Percentiles rank a stretch among this genome's conserved stretches.
Evolutionary conservation across 1,140 invertebrate genomes (phyloP).

Genomic region (Dinothrombium tinctorium): DNA sequence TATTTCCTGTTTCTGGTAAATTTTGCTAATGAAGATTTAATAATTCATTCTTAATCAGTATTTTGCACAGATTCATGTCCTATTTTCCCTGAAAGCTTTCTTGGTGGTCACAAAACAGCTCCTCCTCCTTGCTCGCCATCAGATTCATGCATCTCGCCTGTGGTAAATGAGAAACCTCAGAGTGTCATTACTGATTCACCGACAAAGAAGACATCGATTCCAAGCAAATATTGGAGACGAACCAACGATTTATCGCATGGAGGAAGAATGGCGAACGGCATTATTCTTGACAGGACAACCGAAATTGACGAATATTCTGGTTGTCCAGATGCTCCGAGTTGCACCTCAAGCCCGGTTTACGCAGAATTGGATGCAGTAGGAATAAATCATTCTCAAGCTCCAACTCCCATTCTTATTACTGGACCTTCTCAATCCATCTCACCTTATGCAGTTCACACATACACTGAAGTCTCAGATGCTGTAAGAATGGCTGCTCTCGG

Average conservation of each 20-base stretch:
- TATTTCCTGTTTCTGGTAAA: constrained; percentile 7
- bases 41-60: neutral
- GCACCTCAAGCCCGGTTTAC: constrained; percentile 12
- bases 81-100: constrained; percentile 4
- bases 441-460: constrained; percentile 10
- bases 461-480: constrained; percentile 8
- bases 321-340: constrained; percentile 7
- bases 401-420: neutral
- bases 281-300: neutral
- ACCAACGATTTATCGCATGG: neutral
- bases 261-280: neutral
- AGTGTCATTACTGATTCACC: constrained; percentile 10
- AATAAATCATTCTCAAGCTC: neutral
- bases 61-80: constrained; percentile 7
- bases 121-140: constrained; percentile 4
- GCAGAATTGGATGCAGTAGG: constrained; percentile 11
- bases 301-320: constrained; percentile 8
- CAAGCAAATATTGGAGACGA: constrained; percentile 10
- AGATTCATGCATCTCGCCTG: constrained; percentile 8
- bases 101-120: constrained; percentile 7
- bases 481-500: constrained; percentile 6
- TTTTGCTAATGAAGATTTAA: neutral
- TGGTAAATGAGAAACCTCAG: constrained; percentile 12
- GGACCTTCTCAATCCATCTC: neutral
- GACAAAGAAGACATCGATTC: constrained; percentile 8